phyloP scores from a whole-genome alignment of 2,797 vertebrate species.

The Gymnothorax reevesii region DNA sequence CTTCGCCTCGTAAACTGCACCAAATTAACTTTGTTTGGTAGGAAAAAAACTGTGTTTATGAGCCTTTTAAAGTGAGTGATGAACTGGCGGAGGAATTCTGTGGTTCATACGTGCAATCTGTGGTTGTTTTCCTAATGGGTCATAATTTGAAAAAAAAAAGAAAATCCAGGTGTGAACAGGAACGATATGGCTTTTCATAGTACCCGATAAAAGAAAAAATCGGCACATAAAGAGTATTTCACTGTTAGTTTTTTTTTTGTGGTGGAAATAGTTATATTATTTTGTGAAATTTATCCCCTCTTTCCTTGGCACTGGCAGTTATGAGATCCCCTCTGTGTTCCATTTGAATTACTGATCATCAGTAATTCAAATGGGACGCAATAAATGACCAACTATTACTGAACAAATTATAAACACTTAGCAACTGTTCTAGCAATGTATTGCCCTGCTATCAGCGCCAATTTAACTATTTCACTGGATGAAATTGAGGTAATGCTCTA shows the following conservation, averaged over 20 bases:
- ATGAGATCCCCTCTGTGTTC: not conserved
- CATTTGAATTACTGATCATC: not conserved
- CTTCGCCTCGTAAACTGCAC: not conserved
- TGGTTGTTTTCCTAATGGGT: not conserved
- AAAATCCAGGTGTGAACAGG: not conserved
- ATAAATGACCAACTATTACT: not conserved
- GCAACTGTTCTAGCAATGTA: not conserved
- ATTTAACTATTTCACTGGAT: not conserved
- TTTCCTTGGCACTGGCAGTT: not conserved
- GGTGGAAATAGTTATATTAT: not conserved
- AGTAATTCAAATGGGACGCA: too few relatives aligned
- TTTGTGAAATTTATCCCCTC: not conserved
- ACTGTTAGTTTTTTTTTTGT: not conserved
- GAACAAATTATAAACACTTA: not conserved
- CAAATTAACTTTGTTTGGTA: not conserved
- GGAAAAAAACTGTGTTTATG: not conserved
- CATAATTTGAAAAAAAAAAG: not conserved
- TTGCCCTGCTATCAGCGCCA: not conserved
- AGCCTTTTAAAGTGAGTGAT: not conserved
- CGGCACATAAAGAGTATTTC: not conserved
- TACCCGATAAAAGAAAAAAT: not conserved
- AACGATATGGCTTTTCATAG: not conserved
- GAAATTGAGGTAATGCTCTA: not conserved
- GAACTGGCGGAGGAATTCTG: not conserved
- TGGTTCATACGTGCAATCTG: not conserved